phyloP scores from a whole-genome alignment of 2,113 vertebrate genomes.

The Arizona elegans region DNA sequence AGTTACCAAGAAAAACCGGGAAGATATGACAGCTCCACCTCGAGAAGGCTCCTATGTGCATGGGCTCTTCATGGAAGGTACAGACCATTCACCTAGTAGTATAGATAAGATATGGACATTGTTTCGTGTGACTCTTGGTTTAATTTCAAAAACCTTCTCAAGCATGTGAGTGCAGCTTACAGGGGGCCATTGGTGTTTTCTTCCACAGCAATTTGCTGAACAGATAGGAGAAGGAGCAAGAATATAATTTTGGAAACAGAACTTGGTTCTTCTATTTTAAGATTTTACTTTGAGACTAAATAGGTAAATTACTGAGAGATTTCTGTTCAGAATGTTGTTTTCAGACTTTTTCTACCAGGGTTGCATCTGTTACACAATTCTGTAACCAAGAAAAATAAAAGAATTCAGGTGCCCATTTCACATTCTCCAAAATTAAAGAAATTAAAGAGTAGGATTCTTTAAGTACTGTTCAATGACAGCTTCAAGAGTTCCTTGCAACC shows the following conservation, averaged over 20 bases:
- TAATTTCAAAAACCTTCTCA: neutral
- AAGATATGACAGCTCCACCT: constrained; percentile 71
- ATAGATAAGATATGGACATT: neutral
- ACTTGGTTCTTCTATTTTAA: neutral
- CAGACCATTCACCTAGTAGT: neutral
- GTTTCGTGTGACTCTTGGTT: neutral
- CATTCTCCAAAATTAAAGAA: neutral
- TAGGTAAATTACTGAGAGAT: neutral
- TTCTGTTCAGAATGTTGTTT: neutral
- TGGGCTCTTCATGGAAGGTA: constrained; percentile 77
- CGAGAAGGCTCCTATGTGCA: constrained; percentile 73
- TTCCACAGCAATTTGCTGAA: neutral
- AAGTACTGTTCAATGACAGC: neutral
- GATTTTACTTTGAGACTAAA: neutral
- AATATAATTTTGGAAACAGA: neutral
- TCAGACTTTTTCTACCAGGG: neutral
- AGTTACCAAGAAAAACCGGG: constrained; percentile 72
- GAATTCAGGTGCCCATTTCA: neutral
- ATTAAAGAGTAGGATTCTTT: neutral
- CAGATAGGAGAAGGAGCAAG: neutral
- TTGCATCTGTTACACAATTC: neutral
- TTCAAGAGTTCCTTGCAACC: neutral
- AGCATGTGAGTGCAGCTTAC: neutral
- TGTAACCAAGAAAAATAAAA: neutral
- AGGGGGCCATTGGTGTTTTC: neutral